Evolutionary conservation across 2,888 invertebrate species (phyloP), one percentile per base, ranked within the genome.

Genomic region (Agriopis leucophaearia): DNA sequence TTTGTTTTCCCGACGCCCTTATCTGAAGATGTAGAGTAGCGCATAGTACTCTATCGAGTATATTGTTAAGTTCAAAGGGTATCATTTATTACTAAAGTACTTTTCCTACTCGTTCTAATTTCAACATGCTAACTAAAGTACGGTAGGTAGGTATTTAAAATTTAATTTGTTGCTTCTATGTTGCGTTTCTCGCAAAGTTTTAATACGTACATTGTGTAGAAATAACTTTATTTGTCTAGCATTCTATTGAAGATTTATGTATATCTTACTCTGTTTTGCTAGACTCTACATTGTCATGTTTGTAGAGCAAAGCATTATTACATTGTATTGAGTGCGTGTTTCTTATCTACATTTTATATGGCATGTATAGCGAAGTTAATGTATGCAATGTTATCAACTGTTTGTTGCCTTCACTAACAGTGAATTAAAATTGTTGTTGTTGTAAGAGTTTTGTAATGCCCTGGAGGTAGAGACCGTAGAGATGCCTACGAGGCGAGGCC

Each of bases 101-200:
- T 89, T 91, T 91, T 91, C 91, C 91, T 87, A 83, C 83, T 86
- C 83, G 86, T 79, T 89, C 87, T 89, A 88, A 88, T 85, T 88
- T 86, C 84, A 88, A 84, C 76, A 76, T 79, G 8, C 10, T 47
- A 78, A n/a, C 54, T 55, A 16, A 15, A 54, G 54, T 40, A 54
- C 10, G 38, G 8, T 54, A 55, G 38, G 8, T 54, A 55, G 12
- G 9, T 44, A 16, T 15, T 8, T 27, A 27, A 15, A 4, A 16
- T 1, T 18, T 27, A 48, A 27, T 36, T 51, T n/a, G 8, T 47
- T 15, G 45, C 45, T 16, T 35, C n/a, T 48, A 8, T 35, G 3
- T 13, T n/a, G 10, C 12, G 18, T 5, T 18, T 10, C 8, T 35
- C n/a, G 35, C 35, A 35, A 8, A n/a, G 35, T 51, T 51, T 51